Conservation (phyloP, 2,888 invertebrate genomes). For the Nomada fabriciana region DNA sequence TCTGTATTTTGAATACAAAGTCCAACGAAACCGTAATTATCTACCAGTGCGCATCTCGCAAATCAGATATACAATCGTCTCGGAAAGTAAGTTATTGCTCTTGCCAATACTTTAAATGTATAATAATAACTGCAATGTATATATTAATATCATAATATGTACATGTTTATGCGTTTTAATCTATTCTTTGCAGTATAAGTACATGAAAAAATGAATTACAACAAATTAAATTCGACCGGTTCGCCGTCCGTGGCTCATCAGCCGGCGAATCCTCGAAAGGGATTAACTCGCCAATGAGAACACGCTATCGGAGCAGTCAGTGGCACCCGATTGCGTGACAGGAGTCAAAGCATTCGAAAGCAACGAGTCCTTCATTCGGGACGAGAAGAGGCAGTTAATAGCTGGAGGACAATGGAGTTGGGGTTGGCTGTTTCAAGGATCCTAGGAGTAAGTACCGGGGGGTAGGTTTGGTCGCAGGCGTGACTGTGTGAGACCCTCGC, state of each 20-base stretch:
- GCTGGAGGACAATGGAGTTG: slow-evolving; percentile 79
- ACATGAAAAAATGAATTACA: too few relatives aligned
- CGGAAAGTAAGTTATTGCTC: too few relatives aligned
- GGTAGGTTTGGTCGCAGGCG: slow-evolving; percentile 75
- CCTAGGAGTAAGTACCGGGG: slow-evolving; percentile 67
- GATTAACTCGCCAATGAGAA: slow-evolving; percentile 64
- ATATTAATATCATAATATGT: too few relatives aligned
- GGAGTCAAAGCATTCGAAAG: slow-evolving; percentile 78
- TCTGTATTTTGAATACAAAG: too few relatives aligned
- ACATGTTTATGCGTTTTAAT: too few relatives aligned
- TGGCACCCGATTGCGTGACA: slow-evolving; percentile 71
- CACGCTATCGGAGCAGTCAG: slow-evolving; percentile 60
- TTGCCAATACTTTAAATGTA: too few relatives aligned
- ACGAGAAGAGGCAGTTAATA: slow-evolving; percentile 77
- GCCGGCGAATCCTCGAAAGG: slow-evolving; percentile 49
- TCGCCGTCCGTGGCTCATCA: slow-evolving; percentile 11
- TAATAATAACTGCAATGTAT: too few relatives aligned
- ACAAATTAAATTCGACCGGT: neutral
- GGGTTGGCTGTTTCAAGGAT: slow-evolving; percentile 77
- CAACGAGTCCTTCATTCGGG: slow-evolving; percentile 76
- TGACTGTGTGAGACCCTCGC: slow-evolving; percentile 79
- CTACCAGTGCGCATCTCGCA: too few relatives aligned
- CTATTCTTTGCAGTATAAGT: too few relatives aligned
- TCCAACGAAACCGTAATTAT: too few relatives aligned
- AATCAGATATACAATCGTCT: too few relatives aligned